These are phyloP conservation scores for Cydia strobilella DNA, from an alignment of 1,140 invertebrate species.

Conservation along the genomic window DNA sequence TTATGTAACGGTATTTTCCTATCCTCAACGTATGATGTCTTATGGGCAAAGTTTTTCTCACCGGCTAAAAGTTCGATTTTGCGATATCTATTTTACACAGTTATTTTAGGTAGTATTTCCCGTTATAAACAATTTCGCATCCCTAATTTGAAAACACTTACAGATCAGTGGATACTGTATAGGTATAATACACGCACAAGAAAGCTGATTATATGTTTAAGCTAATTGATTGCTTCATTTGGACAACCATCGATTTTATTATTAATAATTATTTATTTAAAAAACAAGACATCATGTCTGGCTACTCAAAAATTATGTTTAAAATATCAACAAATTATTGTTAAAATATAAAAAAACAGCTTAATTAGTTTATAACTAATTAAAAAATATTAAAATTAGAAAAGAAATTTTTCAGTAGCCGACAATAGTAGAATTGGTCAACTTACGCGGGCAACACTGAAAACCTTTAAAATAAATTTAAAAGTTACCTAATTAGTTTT, in stretches of 20 bases:
- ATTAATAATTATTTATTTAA: constrained; percentile 38
- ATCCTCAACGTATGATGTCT: too few relatives aligned
- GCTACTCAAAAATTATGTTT: constrained; percentile 1
- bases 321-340: constrained; percentile 5
- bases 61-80: too few relatives aligned
- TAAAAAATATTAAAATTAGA: not conserved
- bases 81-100: too few relatives aligned
- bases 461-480: not conserved
- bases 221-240: constrained; percentile 62
- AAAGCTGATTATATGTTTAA: constrained; percentile 67
- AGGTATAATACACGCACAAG: constrained; percentile 56
- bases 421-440: constrained; percentile 45
- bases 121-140: not conserved
- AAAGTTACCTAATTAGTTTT: constrained; percentile 40
- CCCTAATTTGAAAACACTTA: constrained; percentile 46
- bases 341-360: constrained; percentile 24
- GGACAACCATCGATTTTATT: constrained; percentile 57
- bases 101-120: too few relatives aligned
- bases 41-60: too few relatives aligned
- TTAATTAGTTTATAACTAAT: not conserved
- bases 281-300: constrained; percentile 8
- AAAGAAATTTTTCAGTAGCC: constrained; percentile 1
- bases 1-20: too few relatives aligned
- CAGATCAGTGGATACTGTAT: constrained; percentile 48
- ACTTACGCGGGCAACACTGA: constrained; percentile 47